Evolutionary conservation across 2,113 vertebrate genomes (phyloP), one percentile per base, ranked within the genome.

Genomic region (Colius striatus): DNA sequence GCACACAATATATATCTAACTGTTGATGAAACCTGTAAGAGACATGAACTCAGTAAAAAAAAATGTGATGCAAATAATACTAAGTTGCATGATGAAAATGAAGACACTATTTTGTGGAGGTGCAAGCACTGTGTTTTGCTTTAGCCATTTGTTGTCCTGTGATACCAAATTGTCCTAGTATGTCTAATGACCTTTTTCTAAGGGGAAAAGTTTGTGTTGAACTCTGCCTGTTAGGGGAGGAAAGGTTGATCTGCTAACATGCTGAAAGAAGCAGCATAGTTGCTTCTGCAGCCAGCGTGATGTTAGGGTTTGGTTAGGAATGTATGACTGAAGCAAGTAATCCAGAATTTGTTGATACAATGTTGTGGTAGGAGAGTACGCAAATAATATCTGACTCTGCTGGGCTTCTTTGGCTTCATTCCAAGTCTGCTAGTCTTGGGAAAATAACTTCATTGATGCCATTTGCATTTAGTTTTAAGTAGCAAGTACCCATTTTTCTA

Each of bases 221-320:
- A 61, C 47, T 87, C 9, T 16, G 10, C 5, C 5, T 50, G 1
- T 80, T 92, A 50, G 57, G 75, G 18, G 51, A 62, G 27, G 32
- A 68, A 6, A 57, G 29, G 47, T 79, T 92, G 48, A 10, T 77
- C 32, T 71, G 32, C 43, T 74, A 43, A 47, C 16, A 7, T 38
- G 55, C 16, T 2, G 9, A 53, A 82, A 22, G 34, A 71, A 6
- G 14, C 77, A 16, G 34, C 2, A 0, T 43, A 23, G 25, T 74
- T 91, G 67, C 72, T 86, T 80, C 32, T 0, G 0, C 51, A 67
- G 19, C 87, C 34, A 36, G 29, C 7, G n/a, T 60, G 32, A n/a
- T 66, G n/a, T 5, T 94, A 81, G 68, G 34, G 22, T 53, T 97
- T 95, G 32, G 29, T 93, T 96, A 92, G 68, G 66, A 94, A 85